These are phyloP conservation scores for Scolanthus callimorphus DNA, from an alignment of 92 coral and sea anemone species.

Conservation along the genomic window DNA sequence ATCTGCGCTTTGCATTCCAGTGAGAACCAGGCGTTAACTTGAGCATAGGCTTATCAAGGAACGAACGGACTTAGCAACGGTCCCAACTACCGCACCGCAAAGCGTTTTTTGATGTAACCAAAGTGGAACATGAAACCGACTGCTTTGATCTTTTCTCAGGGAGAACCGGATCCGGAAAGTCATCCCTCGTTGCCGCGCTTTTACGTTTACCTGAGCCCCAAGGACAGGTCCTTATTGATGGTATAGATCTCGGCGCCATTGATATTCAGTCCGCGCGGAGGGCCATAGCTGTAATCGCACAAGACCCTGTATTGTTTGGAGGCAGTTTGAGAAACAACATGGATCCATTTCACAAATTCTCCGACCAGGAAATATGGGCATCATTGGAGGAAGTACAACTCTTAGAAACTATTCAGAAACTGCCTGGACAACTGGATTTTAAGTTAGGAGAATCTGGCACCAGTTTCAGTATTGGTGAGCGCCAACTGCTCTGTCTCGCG, in stretches of 20 bases:
- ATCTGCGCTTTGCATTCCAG: too few species aligned
- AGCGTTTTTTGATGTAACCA: too few species aligned
- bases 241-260: constrained; percentile 16
- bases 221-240: constrained; percentile 22
- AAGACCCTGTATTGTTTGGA: constrained; percentile 18
- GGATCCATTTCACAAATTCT: constrained; percentile 20
- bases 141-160: too few species aligned
- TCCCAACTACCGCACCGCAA: too few species aligned
- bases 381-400: constrained; percentile 12
- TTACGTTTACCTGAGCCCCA: constrained; percentile 29
- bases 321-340: constrained; percentile 14
- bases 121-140: too few species aligned
- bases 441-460: constrained; percentile 14
- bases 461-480: constrained; percentile 13
- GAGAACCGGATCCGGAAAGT: constrained; percentile 34
- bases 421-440: constrained; percentile 3
- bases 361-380: constrained; percentile 16
- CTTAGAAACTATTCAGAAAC: not conserved
- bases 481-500: constrained; percentile 11
- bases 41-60: too few species aligned
- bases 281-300: constrained; percentile 24
- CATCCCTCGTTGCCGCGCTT: constrained; percentile 23
- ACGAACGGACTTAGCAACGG: too few species aligned
- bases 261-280: constrained; percentile 20
- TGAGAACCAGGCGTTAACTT: too few species aligned